Evolutionary conservation across 2,113 vertebrate species (phyloP).

Genomic region (Brachypteracias leptosomus): DNA sequence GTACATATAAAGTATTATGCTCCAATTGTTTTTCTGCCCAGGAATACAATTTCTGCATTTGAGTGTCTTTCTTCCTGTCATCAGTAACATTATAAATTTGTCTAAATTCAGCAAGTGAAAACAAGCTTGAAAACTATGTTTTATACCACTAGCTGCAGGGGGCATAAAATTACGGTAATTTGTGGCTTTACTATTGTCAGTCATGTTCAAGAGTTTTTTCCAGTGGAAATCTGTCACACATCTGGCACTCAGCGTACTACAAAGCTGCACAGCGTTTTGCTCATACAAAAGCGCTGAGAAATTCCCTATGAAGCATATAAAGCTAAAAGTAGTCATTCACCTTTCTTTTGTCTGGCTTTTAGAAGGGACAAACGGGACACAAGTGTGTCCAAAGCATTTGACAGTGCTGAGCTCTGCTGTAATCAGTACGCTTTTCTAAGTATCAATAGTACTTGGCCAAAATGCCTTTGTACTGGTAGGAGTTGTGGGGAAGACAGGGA

Average conservation of each 20-base stretch:
- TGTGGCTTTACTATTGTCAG: constrained; percentile 69
- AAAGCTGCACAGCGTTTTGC: constrained; percentile 27
- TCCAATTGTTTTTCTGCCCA: constrained; percentile 16
- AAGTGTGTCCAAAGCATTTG: background rate
- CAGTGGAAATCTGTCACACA: constrained; percentile 57
- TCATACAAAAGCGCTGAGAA: constrained; percentile 43
- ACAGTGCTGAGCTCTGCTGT: background rate
- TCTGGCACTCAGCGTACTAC: constrained; percentile 26
- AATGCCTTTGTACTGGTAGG: background rate
- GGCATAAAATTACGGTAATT: constrained; percentile 76
- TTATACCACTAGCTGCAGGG: constrained; percentile 67
- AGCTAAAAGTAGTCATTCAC: constrained; percentile 28
- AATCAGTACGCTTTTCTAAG: background rate
- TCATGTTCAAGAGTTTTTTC: constrained; percentile 52
- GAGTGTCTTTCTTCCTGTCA: constrained; percentile 63
- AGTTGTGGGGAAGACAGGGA: background rate
- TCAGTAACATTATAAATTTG: constrained; percentile 69
- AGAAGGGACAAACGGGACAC: background rate
- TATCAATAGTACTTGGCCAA: background rate
- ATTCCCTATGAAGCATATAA: constrained; percentile 17
- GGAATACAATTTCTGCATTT: constrained; percentile 60
- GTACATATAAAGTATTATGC: background rate
- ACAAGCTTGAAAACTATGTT: constrained; percentile 69
- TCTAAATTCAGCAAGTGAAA: constrained; percentile 69
- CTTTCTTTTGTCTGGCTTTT: constrained; percentile 1